Evolutionary conservation across 2,888 invertebrate genomes (phyloP), one percentile per base, ranked within the genome.

Genomic region (Mythimna albipuncta): DNA sequence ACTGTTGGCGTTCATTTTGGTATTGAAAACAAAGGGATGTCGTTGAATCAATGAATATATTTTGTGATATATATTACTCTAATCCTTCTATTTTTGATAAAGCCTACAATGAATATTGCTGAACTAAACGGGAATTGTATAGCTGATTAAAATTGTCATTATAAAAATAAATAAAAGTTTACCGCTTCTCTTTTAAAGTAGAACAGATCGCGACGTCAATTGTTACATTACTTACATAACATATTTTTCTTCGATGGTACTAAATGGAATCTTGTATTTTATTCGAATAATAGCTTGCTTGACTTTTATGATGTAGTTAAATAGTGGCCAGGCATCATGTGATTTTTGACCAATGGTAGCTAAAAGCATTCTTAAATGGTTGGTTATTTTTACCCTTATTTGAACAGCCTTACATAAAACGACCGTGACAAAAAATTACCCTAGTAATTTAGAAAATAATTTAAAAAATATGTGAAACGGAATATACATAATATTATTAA

Each of bases 71-170:
- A 93, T 94, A 94, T 94, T 91, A 94, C 93, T 94, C 91, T 95
- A 94, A 95, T 92, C 95, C 94, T 95, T 95, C 95, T 96, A 96
- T 96, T 96, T 96, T 96, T 96, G 96, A 96, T 96, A 96, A 93
- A 93, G 95, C 94, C 94, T 94, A 93, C 93, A 89, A 93, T 89
- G 82, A 92, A 91, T 94, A 94, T 94, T 93, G 93, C 94, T 93
- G 91, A 92, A 86, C 87, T 89, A 90, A 85, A 91, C 86, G 90
- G 95, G 94, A 95, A 94, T 94, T 94, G 94, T 94, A 90, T 91
- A 95, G 92, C 91, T 87, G 90, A 89, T 89, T 87, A 84, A 88
- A 47, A 90, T 81, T 83, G 82, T 82, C 81, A 79, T 59, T 83
- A 78, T 59, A 66, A 74, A 83, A 72, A 73, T 77, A 64, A 57